phyloP scores from a whole-genome alignment of 2,113 vertebrate species.

The Glareola pratincola region DNA sequence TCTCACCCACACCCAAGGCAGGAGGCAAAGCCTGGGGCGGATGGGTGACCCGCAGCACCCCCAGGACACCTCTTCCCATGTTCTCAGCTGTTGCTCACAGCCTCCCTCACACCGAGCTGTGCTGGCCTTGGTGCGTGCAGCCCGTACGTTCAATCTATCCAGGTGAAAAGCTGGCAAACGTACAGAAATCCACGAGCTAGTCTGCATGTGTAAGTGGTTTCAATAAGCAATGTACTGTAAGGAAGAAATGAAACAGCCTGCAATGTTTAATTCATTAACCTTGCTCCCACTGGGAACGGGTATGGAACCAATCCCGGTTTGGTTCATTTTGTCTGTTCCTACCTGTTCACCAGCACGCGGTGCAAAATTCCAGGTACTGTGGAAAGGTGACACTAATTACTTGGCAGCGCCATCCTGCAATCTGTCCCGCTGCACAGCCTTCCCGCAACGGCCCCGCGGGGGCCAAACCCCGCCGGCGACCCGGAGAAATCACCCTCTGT shows the following conservation, averaged over 20 bases:
- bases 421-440: background rate
- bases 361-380: background rate
- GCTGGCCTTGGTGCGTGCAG: background rate
- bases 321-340: background rate
- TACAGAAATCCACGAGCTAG: background rate
- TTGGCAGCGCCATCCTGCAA: background rate
- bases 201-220: background rate
- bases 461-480: background rate
- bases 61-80: fast-evolving
- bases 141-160: background rate
- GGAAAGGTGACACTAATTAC: background rate
- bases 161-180: background rate
- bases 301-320: background rate
- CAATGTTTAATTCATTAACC: background rate
- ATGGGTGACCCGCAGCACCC: no score
- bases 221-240: background rate
- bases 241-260: background rate
- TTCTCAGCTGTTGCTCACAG: background rate
- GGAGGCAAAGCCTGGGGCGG: background rate
- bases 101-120: background rate
- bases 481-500: background rate
- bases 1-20: fast-evolving
- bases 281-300: background rate
- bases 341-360: background rate
- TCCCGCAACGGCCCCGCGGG: background rate